Base-by-base conservation (phyloP, 2,113 vertebrate species). In the Heptranchias perlo region DNA sequence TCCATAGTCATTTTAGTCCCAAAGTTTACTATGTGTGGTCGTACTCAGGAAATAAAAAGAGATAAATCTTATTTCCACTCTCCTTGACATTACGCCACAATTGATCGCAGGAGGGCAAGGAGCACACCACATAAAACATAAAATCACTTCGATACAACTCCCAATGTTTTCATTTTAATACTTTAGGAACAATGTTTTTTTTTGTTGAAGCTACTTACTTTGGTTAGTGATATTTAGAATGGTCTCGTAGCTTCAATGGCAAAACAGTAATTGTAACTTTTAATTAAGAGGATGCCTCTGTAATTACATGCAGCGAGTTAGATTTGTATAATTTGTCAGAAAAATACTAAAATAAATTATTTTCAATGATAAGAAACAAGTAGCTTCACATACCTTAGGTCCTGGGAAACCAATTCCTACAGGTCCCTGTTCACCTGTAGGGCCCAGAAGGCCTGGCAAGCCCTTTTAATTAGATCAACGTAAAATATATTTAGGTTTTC, bases 391-490 rank as follows among this genome's bases (percentile, higher is more conserved):
- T 98, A 99, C 99, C 96, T 97, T 98, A 96, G 97, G 98, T 96
- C 99, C 99, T 97, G 98, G 98, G 73, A 98, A 96, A 2, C 99
- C 99, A 96, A 98, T 96, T 96, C 98, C 98, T 95, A 98, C 98
- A 89, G 96, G 97, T 8, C 99, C 99, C 6, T 96, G 97, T 97
- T 98, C 98, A 96, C 99, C 99, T 96, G 98, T 97, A 96, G 97
- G 96, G 10, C 99, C 99, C 96, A 98, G 98, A 96, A 98, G 96
- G 14, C 99, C 99, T 94, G 98, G 98, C 96, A 97, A 97, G 64
- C 98, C 98, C 99, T 99, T 96, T 23, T 65, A 96, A 95, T 95
- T 49, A 13, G 52, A 93, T n/a, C n/a, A n/a, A 10, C 78, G 21
- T 96, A 67, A 14, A 96, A 23, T 82, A 82, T 47, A 96, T 95